Conservation (phyloP, 35 echinoderm and acorn worm species). For the Amphiura filiformis region DNA sequence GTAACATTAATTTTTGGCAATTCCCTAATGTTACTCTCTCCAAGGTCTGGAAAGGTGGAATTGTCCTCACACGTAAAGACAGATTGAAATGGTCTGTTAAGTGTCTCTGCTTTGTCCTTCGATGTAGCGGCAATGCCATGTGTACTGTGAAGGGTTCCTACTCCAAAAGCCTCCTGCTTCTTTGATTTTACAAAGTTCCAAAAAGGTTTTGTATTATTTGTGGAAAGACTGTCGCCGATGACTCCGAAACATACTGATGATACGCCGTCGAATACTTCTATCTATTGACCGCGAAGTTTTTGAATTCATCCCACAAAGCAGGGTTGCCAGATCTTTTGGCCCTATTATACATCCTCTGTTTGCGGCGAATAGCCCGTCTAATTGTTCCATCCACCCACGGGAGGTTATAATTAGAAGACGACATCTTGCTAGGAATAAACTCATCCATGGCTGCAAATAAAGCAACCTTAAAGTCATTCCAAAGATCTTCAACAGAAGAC, state of each 20-base stretch:
- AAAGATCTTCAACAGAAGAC: constrained; percentile 15
- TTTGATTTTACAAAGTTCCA: constrained; percentile 55
- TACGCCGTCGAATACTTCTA: constrained; percentile 16
- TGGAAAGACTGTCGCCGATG: constrained; percentile 33
- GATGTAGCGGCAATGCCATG: constrained; percentile 8
- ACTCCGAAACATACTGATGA: constrained; percentile 26
- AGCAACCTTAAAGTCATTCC: constrained; percentile 30
- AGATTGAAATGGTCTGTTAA: constrained; percentile 38
- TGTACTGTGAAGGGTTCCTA: not conserved
- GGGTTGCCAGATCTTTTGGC: constrained; percentile 6
- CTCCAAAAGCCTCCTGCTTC: constrained; percentile 31
- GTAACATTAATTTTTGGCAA: constrained; percentile 36
- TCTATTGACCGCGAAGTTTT: not conserved
- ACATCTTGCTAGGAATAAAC: constrained; percentile 42
- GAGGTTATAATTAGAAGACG: constrained; percentile 5
- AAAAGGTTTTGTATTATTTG: constrained; percentile 41
- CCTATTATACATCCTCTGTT: constrained; percentile 35
- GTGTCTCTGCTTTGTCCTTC: constrained; percentile 35
- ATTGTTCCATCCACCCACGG: constrained; percentile 46
- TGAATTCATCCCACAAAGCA: not conserved
- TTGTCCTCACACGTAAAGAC: constrained; percentile 40
- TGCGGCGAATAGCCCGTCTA: constrained; percentile 38
- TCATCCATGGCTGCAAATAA: constrained; percentile 22
- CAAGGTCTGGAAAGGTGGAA: not conserved
- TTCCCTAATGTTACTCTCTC: not conserved